These are phyloP conservation scores for Trichogramma pretiosum DNA, from an alignment of 1,140 invertebrate species.

Conservation along the genomic window DNA sequence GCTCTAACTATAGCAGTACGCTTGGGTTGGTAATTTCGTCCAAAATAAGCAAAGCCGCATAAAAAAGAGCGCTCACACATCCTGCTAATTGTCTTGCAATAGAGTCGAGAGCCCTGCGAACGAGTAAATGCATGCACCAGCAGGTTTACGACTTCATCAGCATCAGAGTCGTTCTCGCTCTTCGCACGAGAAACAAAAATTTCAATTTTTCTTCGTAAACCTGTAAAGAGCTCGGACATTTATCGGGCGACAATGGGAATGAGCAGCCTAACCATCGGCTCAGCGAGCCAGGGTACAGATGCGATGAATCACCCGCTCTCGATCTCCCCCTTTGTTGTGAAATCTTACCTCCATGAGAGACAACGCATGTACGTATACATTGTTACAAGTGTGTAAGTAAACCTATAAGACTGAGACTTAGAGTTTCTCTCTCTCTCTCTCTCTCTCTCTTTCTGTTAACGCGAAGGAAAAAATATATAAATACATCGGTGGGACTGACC, in stretches of 20 bases:
- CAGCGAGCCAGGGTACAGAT: background rate
- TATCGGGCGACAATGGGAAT: too few species aligned
- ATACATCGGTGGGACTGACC: too few species aligned
- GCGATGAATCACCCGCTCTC: slow-evolving; percentile 15
- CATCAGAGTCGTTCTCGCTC: too few species aligned
- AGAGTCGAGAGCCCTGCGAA: too few species aligned
- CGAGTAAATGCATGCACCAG: background rate
- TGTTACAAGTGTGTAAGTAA: too few species aligned
- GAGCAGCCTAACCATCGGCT: too few species aligned
- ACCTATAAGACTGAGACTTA: too few species aligned
- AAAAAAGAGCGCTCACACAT: too few species aligned
- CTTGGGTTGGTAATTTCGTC: too few species aligned
- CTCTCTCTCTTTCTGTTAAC: slow-evolving; percentile 3
- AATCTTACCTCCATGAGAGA: slow-evolving; percentile 18
- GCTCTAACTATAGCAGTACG: too few species aligned
- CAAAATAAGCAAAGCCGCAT: too few species aligned
- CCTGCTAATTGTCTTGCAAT: too few species aligned
- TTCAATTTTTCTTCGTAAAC: slow-evolving; percentile 9
- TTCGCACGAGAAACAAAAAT: slow-evolving; percentile 7
- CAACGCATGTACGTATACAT: background rate
- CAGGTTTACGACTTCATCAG: slow-evolving; percentile 12
- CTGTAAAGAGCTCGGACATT: slow-evolving; percentile 10
- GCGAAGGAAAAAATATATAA: background rate
- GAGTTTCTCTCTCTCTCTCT: slow-evolving; percentile 3
- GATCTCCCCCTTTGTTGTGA: slow-evolving; percentile 12